phyloP scores from a whole-genome alignment of 30 jellyfish, hydroid and myxozoan species.

The Sanderia malayensis region DNA sequence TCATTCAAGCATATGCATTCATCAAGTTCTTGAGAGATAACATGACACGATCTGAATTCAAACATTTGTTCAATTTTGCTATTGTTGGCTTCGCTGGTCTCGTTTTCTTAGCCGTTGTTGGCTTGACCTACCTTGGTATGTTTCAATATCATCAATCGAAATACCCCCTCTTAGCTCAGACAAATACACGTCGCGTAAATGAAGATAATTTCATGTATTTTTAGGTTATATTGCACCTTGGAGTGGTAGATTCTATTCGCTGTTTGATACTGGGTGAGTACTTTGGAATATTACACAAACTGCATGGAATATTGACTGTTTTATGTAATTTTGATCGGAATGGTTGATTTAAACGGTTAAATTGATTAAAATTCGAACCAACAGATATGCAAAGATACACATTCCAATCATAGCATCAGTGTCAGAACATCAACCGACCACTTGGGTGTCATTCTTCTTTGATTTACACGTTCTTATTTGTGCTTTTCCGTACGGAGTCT shows the following conservation, averaged over 20 bases:
- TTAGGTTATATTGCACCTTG: slow-evolving; percentile 98
- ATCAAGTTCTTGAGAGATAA: slow-evolving; percentile 77
- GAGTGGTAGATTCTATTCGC: slow-evolving; percentile 99
- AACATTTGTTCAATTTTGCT: slow-evolving; percentile 70
- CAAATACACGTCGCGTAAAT: too few relatives aligned
- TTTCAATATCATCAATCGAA: too few relatives aligned
- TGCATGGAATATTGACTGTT: too few relatives aligned
- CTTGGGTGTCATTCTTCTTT: slow-evolving; percentile 99
- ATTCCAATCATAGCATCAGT: slow-evolving; percentile 99
- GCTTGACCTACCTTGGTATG: slow-evolving; percentile 91
- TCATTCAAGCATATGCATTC: slow-evolving; percentile 94
- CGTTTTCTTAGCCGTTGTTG: slow-evolving; percentile 92
- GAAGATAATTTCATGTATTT: too few relatives aligned
- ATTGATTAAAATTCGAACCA: too few relatives aligned
- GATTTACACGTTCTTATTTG: slow-evolving; percentile 94
- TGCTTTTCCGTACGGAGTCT: slow-evolving; percentile 96
- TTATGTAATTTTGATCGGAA: too few relatives aligned
- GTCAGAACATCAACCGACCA: slow-evolving; percentile 99
- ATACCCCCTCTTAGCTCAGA: too few relatives aligned
- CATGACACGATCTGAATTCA: slow-evolving; percentile 85
- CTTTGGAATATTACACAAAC: not conserved
- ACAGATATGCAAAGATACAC: slow-evolving; percentile 96
- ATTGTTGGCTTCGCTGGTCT: slow-evolving; percentile 92
- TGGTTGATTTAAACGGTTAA: too few relatives aligned
- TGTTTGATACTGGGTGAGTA: slow-evolving; percentile 97